phyloP scores from a whole-genome alignment of 2,888 invertebrate genomes.

The Hypomecis punctinalis region DNA sequence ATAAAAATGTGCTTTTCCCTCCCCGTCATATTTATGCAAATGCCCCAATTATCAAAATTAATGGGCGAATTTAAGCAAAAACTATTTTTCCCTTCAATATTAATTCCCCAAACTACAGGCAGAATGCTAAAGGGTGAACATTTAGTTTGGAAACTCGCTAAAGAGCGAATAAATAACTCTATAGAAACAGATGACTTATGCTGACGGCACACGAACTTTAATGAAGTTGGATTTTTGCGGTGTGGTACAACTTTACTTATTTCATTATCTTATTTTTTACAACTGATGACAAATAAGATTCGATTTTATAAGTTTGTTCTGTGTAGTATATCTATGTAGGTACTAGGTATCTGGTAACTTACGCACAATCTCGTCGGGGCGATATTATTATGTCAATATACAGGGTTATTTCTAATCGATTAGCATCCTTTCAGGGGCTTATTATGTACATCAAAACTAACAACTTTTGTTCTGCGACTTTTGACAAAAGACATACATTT shows the following conservation, averaged over 20 bases:
- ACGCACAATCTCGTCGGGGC: too few species aligned
- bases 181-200: constrained; percentile 67
- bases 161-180: constrained; percentile 77
- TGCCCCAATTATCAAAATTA: constrained; percentile 28
- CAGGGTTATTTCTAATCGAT: too few species aligned
- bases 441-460: too few species aligned
- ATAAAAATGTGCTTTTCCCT: constrained; percentile 12
- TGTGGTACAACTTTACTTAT: constrained; percentile 43
- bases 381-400: too few species aligned
- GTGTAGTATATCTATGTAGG: too few species aligned
- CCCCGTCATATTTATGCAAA: constrained; percentile 29
- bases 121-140: constrained; percentile 52
- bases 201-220: constrained; percentile 61
- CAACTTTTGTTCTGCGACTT: too few species aligned
- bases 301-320: too few species aligned
- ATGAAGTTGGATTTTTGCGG: constrained; percentile 38
- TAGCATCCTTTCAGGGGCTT: too few species aligned
- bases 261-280: background rate
- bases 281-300: too few species aligned
- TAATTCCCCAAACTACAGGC: constrained; percentile 24
- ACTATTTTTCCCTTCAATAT: constrained; percentile 31
- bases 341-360: too few species aligned
- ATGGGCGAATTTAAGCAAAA: constrained; percentile 23
- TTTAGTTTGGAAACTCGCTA: constrained; percentile 64
- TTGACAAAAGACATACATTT: too few species aligned